Percentiles rank a stretch among this genome's conserved stretches.
Evolutionary conservation across 2,888 invertebrate genomes (phyloP).

Genomic region (Synergus gifuensis): DNA sequence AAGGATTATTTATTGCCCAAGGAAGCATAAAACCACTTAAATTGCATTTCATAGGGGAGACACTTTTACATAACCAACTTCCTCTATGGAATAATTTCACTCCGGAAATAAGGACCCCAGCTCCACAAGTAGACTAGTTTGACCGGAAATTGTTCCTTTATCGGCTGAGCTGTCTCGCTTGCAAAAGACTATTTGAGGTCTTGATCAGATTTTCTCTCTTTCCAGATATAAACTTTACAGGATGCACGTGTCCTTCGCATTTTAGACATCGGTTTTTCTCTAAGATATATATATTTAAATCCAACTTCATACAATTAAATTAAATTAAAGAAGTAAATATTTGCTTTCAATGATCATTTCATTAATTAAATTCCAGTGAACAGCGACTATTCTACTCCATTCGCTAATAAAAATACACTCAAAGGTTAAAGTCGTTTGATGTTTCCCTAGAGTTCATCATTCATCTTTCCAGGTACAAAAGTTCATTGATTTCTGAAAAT

Average conservation of each 20-base stretch:
- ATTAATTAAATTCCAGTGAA: too few species aligned
- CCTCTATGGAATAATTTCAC: constrained; percentile 61
- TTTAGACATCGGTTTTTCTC: not conserved
- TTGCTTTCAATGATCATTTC: too few species aligned
- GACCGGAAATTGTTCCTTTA: constrained; percentile 63
- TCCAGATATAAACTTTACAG: not conserved
- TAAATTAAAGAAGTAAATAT: not conserved
- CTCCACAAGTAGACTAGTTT: constrained; percentile 48
- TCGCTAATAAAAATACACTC: too few species aligned
- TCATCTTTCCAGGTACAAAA: not conserved
- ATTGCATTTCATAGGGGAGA: not conserved
- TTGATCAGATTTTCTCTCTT: not conserved
- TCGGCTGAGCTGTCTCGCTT: constrained; percentile 51
- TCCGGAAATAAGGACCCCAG: constrained; percentile 66
- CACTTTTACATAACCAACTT: constrained; percentile 43
- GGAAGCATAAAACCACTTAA: not conserved
- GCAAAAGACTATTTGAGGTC: constrained; percentile 39
- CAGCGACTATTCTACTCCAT: too few species aligned
- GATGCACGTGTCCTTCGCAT: not conserved
- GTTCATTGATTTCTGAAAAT: constrained; percentile 6
- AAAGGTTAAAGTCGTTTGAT: not conserved
- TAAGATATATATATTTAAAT: not conserved
- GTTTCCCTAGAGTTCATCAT: not conserved
- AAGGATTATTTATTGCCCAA: not conserved
- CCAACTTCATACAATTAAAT: not conserved